Percentiles rank a stretch among this genome's conserved stretches.
phyloP scores from a whole-genome alignment of 1,140 invertebrate species.

The Atopsyche davidsoni region DNA sequence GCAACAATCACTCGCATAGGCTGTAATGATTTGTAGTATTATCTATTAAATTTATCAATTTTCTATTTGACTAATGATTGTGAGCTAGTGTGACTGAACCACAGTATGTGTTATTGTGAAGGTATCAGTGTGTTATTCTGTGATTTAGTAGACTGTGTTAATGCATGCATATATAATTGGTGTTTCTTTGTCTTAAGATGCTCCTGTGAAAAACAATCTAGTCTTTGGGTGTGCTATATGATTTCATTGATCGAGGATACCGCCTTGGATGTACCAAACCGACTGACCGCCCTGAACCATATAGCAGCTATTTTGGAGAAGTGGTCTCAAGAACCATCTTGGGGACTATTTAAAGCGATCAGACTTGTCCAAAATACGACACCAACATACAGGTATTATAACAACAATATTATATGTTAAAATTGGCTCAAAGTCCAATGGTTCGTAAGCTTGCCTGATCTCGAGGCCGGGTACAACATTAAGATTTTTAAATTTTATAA shows the following conservation, averaged over 20 bases:
- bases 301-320: conserved; percentile 17
- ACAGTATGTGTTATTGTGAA: no score
- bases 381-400: conserved; percentile 11
- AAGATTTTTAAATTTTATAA: no score
- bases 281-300: background rate
- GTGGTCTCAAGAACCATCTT: conserved; percentile 24
- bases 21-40: no score
- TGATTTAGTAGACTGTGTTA: no score
- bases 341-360: conserved; percentile 19
- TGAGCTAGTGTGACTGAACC: no score
- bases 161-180: background rate
- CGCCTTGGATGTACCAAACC: conserved; percentile 8
- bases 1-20: no score
- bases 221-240: conserved; percentile 24
- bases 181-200: conserved; percentile 14
- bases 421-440: no score
- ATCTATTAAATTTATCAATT: no score
- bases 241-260: conserved; percentile 6
- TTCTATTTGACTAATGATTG: no score
- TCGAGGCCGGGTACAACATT: no score
- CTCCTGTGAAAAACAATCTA: conserved; percentile 13
- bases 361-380: conserved; percentile 18
- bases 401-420: background rate
- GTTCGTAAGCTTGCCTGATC: no score
- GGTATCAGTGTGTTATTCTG: no score